Base-by-base conservation (phyloP, 2,888 invertebrate genomes). In the Volucella inanis region DNA sequence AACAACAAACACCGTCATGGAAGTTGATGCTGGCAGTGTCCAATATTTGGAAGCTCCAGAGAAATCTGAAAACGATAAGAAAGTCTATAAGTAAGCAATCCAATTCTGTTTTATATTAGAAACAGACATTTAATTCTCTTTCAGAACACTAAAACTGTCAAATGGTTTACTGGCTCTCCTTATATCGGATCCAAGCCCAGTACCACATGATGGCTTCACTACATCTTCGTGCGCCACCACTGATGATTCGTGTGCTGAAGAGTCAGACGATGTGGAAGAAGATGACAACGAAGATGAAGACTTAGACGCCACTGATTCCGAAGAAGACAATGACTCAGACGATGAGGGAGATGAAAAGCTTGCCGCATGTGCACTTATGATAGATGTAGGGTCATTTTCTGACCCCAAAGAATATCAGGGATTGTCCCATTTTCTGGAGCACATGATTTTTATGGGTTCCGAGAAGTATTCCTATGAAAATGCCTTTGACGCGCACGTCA, bases 391-490 rank as follows among this genome's bases (percentile, higher is more conserved):
- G 0, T 94, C 93, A 89, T 97, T 96, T 92, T 95, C 95, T 89
- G 97, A 97, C 92, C 97, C 97, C 0, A 91, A 93, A 94, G 88
- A 94, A 95, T 94, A 97, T 72, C 96, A 95, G 88, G 97, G 97
- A 0, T 91, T 97, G 90, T 96, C 97, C 0, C 97, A 97, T 91
- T 97, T 97, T 90, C 93, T 97, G 3, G 97, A 97, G 89, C 97
- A 97, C 90, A 97, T 98, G 98, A 92, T 98, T 22, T 98, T 98
- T 90, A 98, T 98, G 98, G 98, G 98, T 43, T 97, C 97, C 87
- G 94, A 96, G 89, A 98, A 97, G 90, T 98, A 95, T 91, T 97
- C 96, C 9, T 93, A 94, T 90, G 98, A 98, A 92, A 97, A 97
- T 91, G 95, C 95, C 87, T 96, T 97, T 89, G 97, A 97, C 92